Evolutionary conservation across 2,797 vertebrate genomes (phyloP).

Genomic region (Benthosema pterotum): DNA sequence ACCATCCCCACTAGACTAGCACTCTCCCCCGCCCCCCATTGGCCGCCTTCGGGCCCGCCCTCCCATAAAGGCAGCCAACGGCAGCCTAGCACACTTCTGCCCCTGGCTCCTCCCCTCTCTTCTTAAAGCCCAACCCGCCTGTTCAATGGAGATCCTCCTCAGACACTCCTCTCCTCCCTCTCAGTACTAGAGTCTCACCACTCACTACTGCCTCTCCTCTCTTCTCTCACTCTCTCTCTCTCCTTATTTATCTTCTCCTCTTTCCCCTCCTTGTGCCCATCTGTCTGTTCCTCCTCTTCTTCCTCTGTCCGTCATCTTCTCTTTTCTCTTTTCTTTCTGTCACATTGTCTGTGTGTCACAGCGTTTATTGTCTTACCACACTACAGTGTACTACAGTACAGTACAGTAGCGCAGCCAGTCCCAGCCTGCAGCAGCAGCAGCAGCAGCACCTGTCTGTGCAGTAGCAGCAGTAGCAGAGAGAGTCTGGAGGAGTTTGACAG

Average conservation of each 20-base stretch:
- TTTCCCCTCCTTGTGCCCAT: conserved; percentile 5
- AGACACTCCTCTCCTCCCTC: too few species aligned
- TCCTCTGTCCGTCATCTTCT: too few species aligned
- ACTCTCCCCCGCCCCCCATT: conserved; percentile 48
- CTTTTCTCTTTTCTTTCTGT: too few species aligned
- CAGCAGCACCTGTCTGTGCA: conserved; percentile 58
- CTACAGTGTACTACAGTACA: background rate
- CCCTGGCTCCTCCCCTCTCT: conserved; percentile 70
- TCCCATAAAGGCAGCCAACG: conserved; percentile 78
- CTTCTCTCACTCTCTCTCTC: conserved; percentile 38
- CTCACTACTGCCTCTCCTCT: conserved; percentile 48
- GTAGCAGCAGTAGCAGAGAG: conserved; percentile 4
- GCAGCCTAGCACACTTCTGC: conserved; percentile 73
- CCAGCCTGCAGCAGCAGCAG: background rate
- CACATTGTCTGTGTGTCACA: background rate
- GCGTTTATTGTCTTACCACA: conserved; percentile 9
- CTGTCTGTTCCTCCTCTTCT: background rate
- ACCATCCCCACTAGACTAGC: too few species aligned
- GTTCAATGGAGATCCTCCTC: conserved; percentile 78
- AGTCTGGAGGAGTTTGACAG: conserved; percentile 64
- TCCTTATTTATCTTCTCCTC: conserved; percentile 11
- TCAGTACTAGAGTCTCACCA: too few species aligned
- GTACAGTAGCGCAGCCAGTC: too few species aligned
- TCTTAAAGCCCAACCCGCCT: conserved; percentile 86
- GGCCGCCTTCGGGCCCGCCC: conserved; percentile 81